Evolutionary conservation across 30 jellyfish, hydroid and myxozoan genomes (phyloP), one percentile per base, ranked within the genome.

Genomic region (Pelagia noctiluca): DNA sequence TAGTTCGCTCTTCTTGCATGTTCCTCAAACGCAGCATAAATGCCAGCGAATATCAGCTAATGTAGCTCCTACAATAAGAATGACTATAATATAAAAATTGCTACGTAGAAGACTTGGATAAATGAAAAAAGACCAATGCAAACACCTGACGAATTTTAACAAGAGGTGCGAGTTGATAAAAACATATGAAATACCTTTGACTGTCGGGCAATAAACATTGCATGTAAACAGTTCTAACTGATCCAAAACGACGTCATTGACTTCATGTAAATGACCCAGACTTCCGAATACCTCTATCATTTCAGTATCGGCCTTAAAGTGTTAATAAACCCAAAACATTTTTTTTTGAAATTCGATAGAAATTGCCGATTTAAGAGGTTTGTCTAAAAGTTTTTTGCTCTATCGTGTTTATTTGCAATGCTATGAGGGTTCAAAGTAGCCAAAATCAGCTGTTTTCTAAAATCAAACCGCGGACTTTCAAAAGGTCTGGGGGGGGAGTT

Each of bases 181-280:
- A 57, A 57, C 25, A 21, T 57, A 18, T 33, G n/a, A 57, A 57
- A 18, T 63, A 63, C 77, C 49, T 63, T 63, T 63, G 11, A 21
- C 18, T 29, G 77, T 33, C 30, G 77, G 77, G 30, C 77, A 63
- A 63, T 33, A 63, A 29, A 63, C 77, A 1, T 42, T 8, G 16
- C 57, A 42, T 5, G 57, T 42, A 16, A 42, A 42, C 8, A 42
- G 57, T 42, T 42, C 57, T 5, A 42, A 16, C 16, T 42, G 8
- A 5, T 42, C 16, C 57, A 42, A 42, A 8, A 42, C 8, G 16
- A 5, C 8, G 16, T 8, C 57, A 42, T 8, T 42, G 16, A 42
- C 57, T 42, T 42, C 57, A 5, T 42, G 57, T 16, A 16, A 42
- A 42, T 8, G 16, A 42, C 57, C 57, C 16, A 42, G 16, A 42